phyloP scores from a whole-genome alignment of 2,797 vertebrate genomes.

The Tokudaia muenninki region DNA sequence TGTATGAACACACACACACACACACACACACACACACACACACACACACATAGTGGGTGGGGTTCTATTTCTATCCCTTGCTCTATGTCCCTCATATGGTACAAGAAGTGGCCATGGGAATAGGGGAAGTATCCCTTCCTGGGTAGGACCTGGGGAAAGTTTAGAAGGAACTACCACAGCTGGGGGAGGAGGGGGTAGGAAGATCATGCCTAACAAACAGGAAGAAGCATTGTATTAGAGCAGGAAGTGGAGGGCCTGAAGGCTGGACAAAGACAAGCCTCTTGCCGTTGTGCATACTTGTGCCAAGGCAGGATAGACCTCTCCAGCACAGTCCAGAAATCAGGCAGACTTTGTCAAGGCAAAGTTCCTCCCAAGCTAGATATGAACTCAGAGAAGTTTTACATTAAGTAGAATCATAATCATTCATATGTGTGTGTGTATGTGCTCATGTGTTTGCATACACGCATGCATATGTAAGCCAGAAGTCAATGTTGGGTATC shows the following conservation, averaged over 20 bases:
- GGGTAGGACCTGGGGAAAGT: not conserved
- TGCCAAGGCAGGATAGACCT: not conserved
- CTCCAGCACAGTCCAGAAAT: not conserved
- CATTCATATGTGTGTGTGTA: no score
- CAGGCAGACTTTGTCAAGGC: not conserved
- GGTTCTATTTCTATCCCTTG: not conserved
- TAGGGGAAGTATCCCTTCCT: not conserved
- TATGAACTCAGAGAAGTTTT: not conserved
- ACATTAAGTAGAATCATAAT: not conserved
- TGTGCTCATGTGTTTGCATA: not conserved
- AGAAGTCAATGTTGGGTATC: not conserved
- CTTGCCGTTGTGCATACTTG: not conserved
- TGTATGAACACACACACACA: not conserved
- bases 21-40: not conserved
- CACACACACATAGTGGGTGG: not conserved
- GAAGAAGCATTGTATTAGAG: not conserved
- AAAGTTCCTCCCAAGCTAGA: not conserved
- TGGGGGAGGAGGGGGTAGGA: not conserved
- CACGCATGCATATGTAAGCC: not conserved
- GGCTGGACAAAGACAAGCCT: not conserved
- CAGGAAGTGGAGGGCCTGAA: not conserved
- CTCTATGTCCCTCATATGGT: not conserved
- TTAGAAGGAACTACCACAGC: not conserved
- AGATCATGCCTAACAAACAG: not conserved
- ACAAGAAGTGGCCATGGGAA: not conserved